Evolutionary conservation across 2,797 vertebrate species (phyloP).

Genomic region (Sus cebifrons): DNA sequence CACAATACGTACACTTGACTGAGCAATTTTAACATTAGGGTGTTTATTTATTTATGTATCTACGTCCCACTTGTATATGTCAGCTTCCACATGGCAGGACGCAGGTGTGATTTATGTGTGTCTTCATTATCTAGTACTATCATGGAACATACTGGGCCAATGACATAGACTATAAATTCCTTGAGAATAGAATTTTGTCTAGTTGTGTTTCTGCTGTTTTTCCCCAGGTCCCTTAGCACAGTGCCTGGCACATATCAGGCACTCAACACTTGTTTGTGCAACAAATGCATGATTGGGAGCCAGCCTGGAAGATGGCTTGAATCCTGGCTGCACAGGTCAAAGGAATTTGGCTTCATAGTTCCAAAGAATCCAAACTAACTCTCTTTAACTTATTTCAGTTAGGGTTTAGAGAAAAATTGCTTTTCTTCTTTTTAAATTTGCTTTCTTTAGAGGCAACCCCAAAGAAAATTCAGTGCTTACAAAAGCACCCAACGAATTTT

Average conservation of each 20-base stretch:
- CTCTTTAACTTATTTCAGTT: slow-evolving; percentile 38
- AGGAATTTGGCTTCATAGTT: slow-evolving; percentile 55
- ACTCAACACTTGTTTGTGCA: not conserved
- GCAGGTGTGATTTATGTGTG: not conserved
- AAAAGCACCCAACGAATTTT: not conserved
- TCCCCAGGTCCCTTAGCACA: not conserved
- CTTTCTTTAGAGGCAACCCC: not conserved
- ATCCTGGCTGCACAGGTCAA: not conserved
- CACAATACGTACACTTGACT: not conserved
- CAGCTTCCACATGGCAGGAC: not conserved
- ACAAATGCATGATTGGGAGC: not conserved
- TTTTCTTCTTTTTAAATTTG: slow-evolving; percentile 6
- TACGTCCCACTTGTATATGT: not conserved
- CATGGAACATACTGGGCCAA: not conserved
- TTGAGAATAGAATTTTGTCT: not conserved
- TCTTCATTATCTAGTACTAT: not conserved
- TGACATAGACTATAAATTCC: not conserved
- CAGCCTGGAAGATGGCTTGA: not conserved
- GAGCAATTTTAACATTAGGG: not conserved
- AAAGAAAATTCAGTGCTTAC: not conserved
- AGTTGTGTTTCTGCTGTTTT: not conserved
- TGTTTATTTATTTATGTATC: not conserved
- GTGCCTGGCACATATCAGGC: not conserved
- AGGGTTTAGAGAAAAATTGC: not conserved
- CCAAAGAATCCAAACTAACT: slow-evolving; percentile 25